Evolutionary conservation across 92 coral and sea anemone species (phyloP), one percentile per base, ranked within the genome.

Genomic region (Anthopleura xanthogrammica): DNA sequence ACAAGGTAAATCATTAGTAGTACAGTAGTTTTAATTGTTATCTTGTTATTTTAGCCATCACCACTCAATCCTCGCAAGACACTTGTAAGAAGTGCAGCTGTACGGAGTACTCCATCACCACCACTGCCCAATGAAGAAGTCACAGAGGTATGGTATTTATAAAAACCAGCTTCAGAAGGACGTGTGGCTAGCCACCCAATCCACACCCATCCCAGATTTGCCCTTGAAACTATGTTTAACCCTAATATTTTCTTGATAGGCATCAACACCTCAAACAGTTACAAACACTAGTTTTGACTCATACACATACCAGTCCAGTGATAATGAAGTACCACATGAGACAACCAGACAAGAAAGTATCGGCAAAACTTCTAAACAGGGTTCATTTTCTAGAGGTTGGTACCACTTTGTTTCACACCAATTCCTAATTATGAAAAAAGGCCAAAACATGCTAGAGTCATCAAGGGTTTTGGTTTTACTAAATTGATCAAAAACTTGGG

Each of bases 321-420:
- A 93, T 80, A 93, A 92, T 89, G 93, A 92, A 70, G 85, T 93
- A 52, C 85, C 89, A 3, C 85, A 87, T 75, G 97, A 93, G 77
- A 52, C 92, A 50, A 90, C 92, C 23, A 83, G 97, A 76, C 86
- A 84, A 66, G 97, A 91, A 75, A 87, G 88, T 20, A 66, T 86
- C n/a, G 89, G 81, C 7, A 85, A 86, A 52, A 80, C 85, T 36
- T 86, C 90, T 17, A 85, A 82, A 78, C 94, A 91, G 87, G 83
- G 91, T 55, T 89, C 95, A 46, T 88, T 93, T 72, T 93, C 97
- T 39, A 91, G 97, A 89, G 97, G 97, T 77, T 87, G 41, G 85
- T 79, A 46, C 20, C 41, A 36, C 74, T 57, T 40, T 17, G 52
- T 17, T 43, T 16, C 12, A n/a, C 12, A n/a, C 29, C 10, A 8